Evolutionary conservation across 2,113 vertebrate species (phyloP), one percentile per base, ranked within the genome.

Genomic region (Ondatra zibethicus): DNA sequence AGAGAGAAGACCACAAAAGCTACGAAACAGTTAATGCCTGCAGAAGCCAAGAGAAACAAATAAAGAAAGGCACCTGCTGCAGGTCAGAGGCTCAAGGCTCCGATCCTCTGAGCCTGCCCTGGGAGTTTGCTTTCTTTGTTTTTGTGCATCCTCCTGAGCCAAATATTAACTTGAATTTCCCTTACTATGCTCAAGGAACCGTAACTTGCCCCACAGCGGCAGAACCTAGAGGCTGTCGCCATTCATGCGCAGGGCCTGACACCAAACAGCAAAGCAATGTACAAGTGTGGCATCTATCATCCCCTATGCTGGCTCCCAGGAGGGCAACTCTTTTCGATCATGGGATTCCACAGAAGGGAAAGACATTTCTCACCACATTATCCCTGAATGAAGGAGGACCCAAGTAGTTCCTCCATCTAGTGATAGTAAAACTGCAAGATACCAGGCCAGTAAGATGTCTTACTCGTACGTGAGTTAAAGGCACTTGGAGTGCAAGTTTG

Each of bases 61-160:
- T 1, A 3, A 4, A 7, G 0, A 36, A 31, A 5, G 29, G 29
- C 10, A 9, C 13, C 5, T 16, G 52, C 5, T 10, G 36, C 76
- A 16, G 85, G 42, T 68, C 42, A n/a, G 85, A 50, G 13, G 45
- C 33, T 88, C 31, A 33, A 88, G 21, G 65, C 85, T 52, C 65
- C 25, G 63, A 5, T 4, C 31, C 85, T 25, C 85, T 0, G 23
- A 55, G 27, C 66, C 42, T 52, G 2, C 50, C n/a, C 65, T 75
- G 11, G 19, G 52, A 14, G 9, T 5, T 58, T 29, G 25, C 47
- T 63, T 58, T 45, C 76, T 82, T 50, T 39, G 13, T n/a, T 65
- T 92, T 78, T 81, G 65, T 21, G 87, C 4, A 90, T 68, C 42
- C 93, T 70, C 29, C 65, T 63, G 50, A 70, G 14, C 39, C 50